Evolutionary conservation across 1,140 invertebrate species (phyloP), one percentile per base, ranked within the genome.

Genomic region (Metopolophium dirhodum): DNA sequence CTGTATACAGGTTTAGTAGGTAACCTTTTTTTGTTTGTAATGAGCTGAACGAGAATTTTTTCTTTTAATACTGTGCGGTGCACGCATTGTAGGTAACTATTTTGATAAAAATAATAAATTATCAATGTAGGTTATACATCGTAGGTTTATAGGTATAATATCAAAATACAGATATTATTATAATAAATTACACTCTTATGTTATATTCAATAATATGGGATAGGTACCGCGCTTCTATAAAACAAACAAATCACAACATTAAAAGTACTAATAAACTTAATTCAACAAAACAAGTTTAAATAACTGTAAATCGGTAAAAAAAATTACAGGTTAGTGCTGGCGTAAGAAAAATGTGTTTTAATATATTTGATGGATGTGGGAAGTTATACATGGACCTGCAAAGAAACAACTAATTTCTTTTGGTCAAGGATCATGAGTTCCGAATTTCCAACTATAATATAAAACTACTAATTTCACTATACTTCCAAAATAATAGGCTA

Each of bases 301-400:
- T 90, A 90, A 90, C 54, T 90, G 88, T 90, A 57, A 89, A 37
- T 90, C 88, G 2, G 35, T 57, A 9, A 90, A 57, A 88, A 49
- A 90, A 61, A 61, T 90, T 90, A 61, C 37, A 90, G 37, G 54
- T 90, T 47, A 47, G 37, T 30, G 54, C 37, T 35, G 22, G 22
- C 22, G 35, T 41, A 7, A 35, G 37, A 11, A 61, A 90, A 90
- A 61, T 41, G 54, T 26, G 23, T 90, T 90, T 57, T 90, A 61
- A 90, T 90, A 61, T 61, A 45, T 61, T 41, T 90, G 26, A 90
- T 90, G 54, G 30, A 90, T 90, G 88, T 90, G 54, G 88, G 54
- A 90, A 90, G 54, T 57, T 18, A n/a, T n/a, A 2, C 23, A 41
- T 61, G 20, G 22, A 54, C 22, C 26, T 14, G 20, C 22, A 54